Percentiles rank a stretch among this genome's conserved stretches.
These are phyloP conservation scores for Metopolophium dirhodum DNA, from an alignment of 1,140 invertebrate genomes.

Conservation along the genomic window DNA sequence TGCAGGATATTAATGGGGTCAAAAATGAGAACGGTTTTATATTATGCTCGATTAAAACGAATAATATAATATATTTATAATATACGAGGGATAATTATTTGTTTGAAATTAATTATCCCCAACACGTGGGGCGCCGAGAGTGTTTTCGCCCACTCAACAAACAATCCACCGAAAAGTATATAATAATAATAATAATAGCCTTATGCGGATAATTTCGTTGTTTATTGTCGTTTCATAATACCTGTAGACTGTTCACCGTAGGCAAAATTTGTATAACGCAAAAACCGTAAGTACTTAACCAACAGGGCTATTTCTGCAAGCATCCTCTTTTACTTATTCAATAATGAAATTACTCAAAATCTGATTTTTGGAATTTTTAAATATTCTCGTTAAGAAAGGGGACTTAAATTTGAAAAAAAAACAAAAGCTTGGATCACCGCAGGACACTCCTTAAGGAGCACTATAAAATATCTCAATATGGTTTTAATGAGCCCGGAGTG, in stretches of 20 bases:
- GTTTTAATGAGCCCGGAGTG: too few species aligned
- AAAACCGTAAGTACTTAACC: too few species aligned
- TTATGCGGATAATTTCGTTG: not conserved
- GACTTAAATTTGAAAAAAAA: too few species aligned
- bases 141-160: not conserved
- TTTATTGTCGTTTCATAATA: not conserved
- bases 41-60: not conserved
- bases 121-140: not conserved
- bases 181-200: not conserved
- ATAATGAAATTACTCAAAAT: too few species aligned
- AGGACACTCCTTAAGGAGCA: too few species aligned
- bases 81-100: not conserved
- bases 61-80: not conserved
- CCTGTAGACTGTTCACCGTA: not conserved
- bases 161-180: not conserved
- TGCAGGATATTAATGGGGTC: not conserved
- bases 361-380: too few species aligned
- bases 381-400: too few species aligned
- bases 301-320: too few species aligned
- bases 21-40: not conserved
- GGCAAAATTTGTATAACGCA: not conserved
- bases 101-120: not conserved
- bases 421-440: too few species aligned
- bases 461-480: too few species aligned
- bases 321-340: too few species aligned